These are phyloP conservation scores for Dicaeum eximium DNA, from an alignment of 2,113 vertebrate species.

Conservation along the genomic window DNA sequence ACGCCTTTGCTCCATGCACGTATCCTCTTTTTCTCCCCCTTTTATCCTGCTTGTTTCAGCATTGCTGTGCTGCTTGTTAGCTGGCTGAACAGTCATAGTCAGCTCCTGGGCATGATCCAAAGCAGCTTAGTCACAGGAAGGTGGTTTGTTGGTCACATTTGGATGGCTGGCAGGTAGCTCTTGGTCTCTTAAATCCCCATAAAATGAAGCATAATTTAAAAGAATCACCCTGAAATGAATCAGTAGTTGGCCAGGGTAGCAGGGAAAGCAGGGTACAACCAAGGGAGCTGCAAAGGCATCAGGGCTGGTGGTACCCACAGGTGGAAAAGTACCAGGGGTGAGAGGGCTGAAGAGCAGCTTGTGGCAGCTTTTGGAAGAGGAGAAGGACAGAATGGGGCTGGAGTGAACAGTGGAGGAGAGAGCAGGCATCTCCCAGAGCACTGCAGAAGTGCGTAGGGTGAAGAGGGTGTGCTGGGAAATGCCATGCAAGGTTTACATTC, in stretches of 20 bases:
- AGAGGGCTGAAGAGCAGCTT: not conserved
- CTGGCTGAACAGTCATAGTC: not conserved
- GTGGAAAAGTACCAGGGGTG: not conserved
- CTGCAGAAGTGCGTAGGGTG: not conserved
- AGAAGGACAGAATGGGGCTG: not conserved
- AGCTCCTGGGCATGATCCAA: conserved; percentile 34
- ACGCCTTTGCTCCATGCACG: not conserved
- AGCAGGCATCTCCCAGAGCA: not conserved
- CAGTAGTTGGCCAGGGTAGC: not conserved
- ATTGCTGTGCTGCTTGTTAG: not conserved
- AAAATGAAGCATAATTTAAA: not conserved
- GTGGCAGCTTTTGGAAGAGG: not conserved
- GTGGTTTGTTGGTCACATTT: not conserved
- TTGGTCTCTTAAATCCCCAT: not conserved
- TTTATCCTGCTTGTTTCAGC: not conserved
- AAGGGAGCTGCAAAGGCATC: not conserved
- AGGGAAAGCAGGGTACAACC: not conserved
- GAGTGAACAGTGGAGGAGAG: not conserved
- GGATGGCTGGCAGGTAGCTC: not conserved
- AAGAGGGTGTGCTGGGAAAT: conserved; percentile 26
- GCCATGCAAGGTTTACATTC: conserved; percentile 47
- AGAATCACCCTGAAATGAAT: not conserved
- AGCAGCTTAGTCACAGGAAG: conserved; percentile 32
- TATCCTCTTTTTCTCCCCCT: accelerated
- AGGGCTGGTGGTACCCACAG: not conserved